A percentile compares a stretch with the other conserved stretches of the same genome.
These are phyloP conservation scores for Drosophila pseudoananassae DNA, from an alignment of 1,140 invertebrate species.

Conservation along the genomic window DNA sequence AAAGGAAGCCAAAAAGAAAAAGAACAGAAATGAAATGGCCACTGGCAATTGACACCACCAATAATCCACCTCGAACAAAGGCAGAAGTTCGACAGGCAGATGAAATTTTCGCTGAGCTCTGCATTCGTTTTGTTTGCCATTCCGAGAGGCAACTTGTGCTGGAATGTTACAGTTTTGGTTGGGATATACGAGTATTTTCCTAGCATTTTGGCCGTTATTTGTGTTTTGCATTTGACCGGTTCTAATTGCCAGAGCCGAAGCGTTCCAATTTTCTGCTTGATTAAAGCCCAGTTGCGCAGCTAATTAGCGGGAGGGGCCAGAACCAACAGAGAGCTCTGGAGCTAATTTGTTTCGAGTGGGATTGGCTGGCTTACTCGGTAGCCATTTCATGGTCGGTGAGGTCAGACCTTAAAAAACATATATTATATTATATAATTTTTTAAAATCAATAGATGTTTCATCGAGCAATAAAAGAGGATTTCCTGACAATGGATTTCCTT, in stretches of 20 bases:
- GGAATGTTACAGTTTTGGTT: constrained; percentile 25
- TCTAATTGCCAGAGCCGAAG: constrained; percentile 61
- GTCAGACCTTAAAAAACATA: background rate
- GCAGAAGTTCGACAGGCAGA: constrained; percentile 57
- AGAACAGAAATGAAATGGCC: constrained; percentile 61
- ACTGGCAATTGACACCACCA: constrained; percentile 81
- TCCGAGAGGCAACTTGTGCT: constrained; percentile 23
- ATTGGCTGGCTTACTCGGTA: constrained; percentile 25
- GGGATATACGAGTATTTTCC: constrained; percentile 20
- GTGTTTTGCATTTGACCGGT: constrained; percentile 40
- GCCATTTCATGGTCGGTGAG: background rate
- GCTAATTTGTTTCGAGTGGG: constrained; percentile 33
- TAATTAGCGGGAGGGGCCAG: constrained; percentile 50
- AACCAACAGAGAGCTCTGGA: background rate
- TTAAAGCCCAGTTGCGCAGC: constrained; percentile 57
- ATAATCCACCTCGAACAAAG: constrained; percentile 58
- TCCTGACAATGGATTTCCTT: background rate
- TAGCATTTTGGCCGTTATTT: constrained; percentile 28
- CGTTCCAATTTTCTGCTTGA: constrained; percentile 73
- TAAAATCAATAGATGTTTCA: background rate
- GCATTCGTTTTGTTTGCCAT: constrained; percentile 69
- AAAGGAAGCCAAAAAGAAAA: constrained; percentile 15
- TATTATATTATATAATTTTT: background rate
- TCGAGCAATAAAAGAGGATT: background rate
- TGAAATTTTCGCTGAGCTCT: constrained; percentile 67